Evolutionary conservation across 2,888 invertebrate species (phyloP).

Genomic region (Augochlorella aurata): DNA sequence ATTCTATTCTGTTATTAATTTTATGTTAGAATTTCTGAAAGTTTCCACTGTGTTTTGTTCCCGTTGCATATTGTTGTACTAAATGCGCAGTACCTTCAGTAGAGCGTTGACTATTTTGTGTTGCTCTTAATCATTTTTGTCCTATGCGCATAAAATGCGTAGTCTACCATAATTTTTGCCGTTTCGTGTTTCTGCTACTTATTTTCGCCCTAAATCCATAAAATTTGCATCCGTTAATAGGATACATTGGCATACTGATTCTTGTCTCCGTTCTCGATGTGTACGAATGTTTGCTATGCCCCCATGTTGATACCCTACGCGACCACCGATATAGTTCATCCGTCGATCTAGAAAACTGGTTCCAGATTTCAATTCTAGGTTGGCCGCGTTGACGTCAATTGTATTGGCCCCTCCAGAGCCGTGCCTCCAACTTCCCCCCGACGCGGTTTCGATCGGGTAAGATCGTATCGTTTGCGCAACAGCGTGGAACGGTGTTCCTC

Average conservation of each 20-base stretch:
- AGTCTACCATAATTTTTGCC: background rate
- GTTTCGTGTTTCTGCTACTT: too few species aligned
- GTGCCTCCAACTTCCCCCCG: conserved; percentile 25
- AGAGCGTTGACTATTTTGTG: background rate
- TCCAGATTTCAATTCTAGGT: conserved; percentile 37
- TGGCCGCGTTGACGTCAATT: conserved; percentile 39
- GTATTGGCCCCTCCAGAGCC: conserved; percentile 26
- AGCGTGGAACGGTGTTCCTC: conserved; percentile 33
- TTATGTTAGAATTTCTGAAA: too few species aligned
- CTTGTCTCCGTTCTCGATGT: background rate
- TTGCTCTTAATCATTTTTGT: background rate
- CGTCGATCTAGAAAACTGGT: conserved; percentile 33
- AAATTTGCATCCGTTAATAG: too few species aligned
- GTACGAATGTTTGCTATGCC: background rate
- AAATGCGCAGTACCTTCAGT: too few species aligned
- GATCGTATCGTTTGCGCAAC: conserved; percentile 30
- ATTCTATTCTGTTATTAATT: too few species aligned
- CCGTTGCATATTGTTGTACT: too few species aligned
- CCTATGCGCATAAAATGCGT: background rate
- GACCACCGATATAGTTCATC: background rate
- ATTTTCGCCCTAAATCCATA: too few species aligned
- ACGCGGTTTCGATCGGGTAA: conserved; percentile 9
- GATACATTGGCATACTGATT: too few species aligned
- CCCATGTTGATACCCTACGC: background rate
- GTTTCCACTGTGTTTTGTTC: too few species aligned